Evolutionary conservation across 2,888 invertebrate genomes (phyloP).

Genomic region (Drosophila limbata): DNA sequence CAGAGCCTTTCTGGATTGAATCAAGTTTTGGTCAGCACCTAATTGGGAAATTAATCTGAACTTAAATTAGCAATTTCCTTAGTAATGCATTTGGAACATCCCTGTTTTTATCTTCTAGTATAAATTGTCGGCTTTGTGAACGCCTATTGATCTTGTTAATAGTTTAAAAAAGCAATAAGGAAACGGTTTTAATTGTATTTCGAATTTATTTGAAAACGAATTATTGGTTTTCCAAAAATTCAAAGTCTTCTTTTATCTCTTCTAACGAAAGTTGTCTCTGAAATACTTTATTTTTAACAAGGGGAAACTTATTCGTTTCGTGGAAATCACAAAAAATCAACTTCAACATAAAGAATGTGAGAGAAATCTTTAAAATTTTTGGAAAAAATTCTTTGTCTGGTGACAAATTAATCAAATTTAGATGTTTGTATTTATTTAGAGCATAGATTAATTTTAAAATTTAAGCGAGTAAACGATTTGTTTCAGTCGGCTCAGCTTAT

Average conservation of each 20-base stretch:
- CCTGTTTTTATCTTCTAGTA: background rate
- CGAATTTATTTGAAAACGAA: background rate
- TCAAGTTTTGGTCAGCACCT: background rate
- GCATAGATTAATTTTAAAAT: constrained; percentile 13
- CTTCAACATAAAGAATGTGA: constrained; percentile 10
- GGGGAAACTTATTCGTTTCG: constrained; percentile 4
- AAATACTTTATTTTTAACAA: background rate
- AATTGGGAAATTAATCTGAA: background rate
- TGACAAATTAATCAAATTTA: constrained; percentile 20
- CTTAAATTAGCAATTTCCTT: constrained; percentile 1
- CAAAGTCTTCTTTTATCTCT: background rate
- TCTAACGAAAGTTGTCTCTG: background rate
- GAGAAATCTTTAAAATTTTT: background rate
- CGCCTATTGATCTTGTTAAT: too few relatives aligned
- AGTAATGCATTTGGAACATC: background rate
- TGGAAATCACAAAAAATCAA: constrained; percentile 9
- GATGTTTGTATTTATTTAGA: constrained; percentile 7
- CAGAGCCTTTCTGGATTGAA: background rate
- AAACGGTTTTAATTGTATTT: constrained; percentile 2
- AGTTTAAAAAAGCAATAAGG: background rate
- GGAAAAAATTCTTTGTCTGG: background rate
- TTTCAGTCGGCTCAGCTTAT: constrained; percentile 8
- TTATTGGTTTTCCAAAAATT: constrained; percentile 3
- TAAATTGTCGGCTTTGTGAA: too few relatives aligned
- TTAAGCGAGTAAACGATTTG: constrained; percentile 8